Evolutionary conservation across 2,113 vertebrate species (phyloP).

Genomic region (Tachuris rubrigastra): DNA sequence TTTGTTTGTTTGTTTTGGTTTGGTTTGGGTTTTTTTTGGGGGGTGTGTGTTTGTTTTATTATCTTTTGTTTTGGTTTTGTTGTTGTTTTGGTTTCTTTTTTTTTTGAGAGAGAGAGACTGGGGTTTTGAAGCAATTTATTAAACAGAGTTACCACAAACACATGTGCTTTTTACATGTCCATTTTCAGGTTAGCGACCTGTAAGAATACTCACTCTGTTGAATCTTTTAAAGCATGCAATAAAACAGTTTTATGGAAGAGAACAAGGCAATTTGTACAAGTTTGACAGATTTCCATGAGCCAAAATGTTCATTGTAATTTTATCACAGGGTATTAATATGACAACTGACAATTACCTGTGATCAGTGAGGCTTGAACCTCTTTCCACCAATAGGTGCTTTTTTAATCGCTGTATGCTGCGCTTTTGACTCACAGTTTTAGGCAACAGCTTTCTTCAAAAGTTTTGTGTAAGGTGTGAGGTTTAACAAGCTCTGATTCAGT

Average conservation of each 20-base stretch:
- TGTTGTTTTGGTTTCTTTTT: background rate
- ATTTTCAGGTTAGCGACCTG: constrained; percentile 3
- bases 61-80: background rate
- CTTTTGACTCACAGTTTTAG: background rate
- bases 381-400: background rate
- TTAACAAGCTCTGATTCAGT: background rate
- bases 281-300: background rate
- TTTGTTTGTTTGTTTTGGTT: background rate
- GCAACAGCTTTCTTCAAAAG: background rate
- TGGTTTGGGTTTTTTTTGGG: background rate
- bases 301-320: background rate
- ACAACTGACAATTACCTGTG: background rate
- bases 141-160: background rate
- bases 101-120: background rate
- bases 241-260: constrained; percentile 19
- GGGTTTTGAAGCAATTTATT: background rate
- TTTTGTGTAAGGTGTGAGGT: background rate
- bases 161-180: background rate
- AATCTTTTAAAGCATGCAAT: constrained; percentile 5
- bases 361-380: background rate
- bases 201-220: background rate
- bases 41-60: background rate
- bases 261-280: background rate
- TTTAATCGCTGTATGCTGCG: background rate
- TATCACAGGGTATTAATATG: background rate